phyloP scores from a whole-genome alignment of 1,140 invertebrate species.

The Pogonomyrmex californicus region DNA sequence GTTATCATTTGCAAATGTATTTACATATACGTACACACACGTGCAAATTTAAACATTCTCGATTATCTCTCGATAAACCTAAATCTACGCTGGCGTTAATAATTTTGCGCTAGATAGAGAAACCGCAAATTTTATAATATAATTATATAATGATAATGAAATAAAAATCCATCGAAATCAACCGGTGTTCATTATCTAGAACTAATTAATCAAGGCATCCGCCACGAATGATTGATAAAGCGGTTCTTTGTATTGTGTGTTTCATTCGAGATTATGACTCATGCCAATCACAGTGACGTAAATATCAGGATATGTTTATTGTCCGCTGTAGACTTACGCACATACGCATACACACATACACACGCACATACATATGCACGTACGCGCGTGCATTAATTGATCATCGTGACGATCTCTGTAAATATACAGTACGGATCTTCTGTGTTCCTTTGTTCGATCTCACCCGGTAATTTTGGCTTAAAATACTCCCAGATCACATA shows the following conservation, averaged over 20 bases:
- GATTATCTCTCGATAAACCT: not conserved
- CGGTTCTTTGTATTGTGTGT: constrained; percentile 24
- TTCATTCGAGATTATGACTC: constrained; percentile 31
- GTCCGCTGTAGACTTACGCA: not conserved
- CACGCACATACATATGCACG: not conserved
- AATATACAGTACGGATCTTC: not conserved
- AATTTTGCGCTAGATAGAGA: too few species aligned
- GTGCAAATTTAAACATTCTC: not conserved
- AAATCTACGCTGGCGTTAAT: not conserved
- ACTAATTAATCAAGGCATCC: not conserved
- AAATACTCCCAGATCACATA: constrained; percentile 20
- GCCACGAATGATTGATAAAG: constrained; percentile 3
- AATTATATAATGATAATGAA: not conserved
- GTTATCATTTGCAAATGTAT: not conserved
- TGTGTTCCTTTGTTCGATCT: not conserved
- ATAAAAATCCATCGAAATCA: not conserved
- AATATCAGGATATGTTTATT: constrained; percentile 12
- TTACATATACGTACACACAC: not conserved
- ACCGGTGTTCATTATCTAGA: not conserved
- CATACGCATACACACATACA: too few species aligned
- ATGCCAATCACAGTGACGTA: constrained; percentile 32
- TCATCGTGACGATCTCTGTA: not conserved
- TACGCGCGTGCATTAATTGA: not conserved
- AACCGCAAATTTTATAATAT: too few species aligned
- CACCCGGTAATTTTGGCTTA: not conserved